Percentiles rank a stretch among this genome's conserved stretches.
phyloP scores from a whole-genome alignment of 2,797 vertebrate genomes.

The Chromobotia macracanthus region DNA sequence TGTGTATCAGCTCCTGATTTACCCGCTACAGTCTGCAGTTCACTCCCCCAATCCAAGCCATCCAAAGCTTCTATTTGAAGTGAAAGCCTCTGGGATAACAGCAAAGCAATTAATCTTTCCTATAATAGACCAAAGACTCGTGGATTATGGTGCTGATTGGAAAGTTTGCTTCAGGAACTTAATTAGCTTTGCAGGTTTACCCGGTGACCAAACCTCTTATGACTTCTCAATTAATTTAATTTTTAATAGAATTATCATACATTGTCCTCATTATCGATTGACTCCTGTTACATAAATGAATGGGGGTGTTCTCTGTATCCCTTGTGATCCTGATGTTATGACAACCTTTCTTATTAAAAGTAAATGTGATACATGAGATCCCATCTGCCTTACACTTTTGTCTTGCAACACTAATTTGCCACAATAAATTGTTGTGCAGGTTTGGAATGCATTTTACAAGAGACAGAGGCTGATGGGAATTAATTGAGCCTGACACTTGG shows the following conservation, averaged over 20 bases:
- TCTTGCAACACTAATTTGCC: constrained; percentile 40
- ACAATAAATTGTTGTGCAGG: constrained; percentile 32
- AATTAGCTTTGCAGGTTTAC: constrained; percentile 60
- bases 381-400: constrained; percentile 30
- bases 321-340: constrained; percentile 12
- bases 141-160: constrained; percentile 57
- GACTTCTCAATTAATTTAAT: constrained; percentile 56
- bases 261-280: constrained; percentile 47
- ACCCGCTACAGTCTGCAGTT: constrained; percentile 18
- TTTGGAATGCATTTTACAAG: constrained; percentile 48
- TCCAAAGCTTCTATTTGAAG: constrained; percentile 47
- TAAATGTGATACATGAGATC: constrained; percentile 19
- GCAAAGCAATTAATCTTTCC: constrained; percentile 61
- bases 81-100: constrained; percentile 49
- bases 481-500: constrained; percentile 51
- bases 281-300: constrained; percentile 23
- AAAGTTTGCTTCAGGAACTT: constrained; percentile 57
- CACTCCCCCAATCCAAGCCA: constrained; percentile 42
- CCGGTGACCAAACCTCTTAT: constrained; percentile 45
- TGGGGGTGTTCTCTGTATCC: not conserved
- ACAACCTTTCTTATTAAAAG: constrained; percentile 21
- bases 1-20: constrained; percentile 32
- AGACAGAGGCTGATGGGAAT: constrained; percentile 35
- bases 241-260: constrained; percentile 58
- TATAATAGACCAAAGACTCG: constrained; percentile 53